Percentiles rank a stretch among this genome's conserved stretches.
Evolutionary conservation across 2,113 vertebrate species (phyloP).

Genomic region (Upupa epops): DNA sequence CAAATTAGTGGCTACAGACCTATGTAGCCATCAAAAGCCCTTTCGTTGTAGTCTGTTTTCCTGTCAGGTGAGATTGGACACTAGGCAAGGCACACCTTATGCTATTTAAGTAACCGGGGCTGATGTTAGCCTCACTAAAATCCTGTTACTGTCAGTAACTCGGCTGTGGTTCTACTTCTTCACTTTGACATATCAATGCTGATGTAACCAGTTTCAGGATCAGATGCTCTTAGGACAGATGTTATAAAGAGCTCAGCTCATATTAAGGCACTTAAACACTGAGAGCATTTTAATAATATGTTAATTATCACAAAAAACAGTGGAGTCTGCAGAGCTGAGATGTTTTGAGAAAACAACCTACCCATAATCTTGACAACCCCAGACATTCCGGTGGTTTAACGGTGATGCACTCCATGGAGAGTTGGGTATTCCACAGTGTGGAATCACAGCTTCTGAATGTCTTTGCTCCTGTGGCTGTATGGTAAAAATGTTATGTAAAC

Average conservation of each 20-base stretch:
- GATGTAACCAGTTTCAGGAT: not conserved
- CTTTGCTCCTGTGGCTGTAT: not conserved
- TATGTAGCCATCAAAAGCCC: not conserved
- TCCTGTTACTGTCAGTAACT: not conserved
- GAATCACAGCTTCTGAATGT: not conserved
- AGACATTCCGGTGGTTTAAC: not conserved
- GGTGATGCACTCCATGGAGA: not conserved
- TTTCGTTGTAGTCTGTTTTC: not conserved
- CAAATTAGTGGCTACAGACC: not conserved
- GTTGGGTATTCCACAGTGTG: fast-evolving
- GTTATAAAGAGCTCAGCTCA: not conserved
- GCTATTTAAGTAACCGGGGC: not conserved
- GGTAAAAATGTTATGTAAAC: fast-evolving
- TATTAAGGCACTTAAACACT: not conserved
- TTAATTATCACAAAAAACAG: not conserved
- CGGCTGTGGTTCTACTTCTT: not conserved
- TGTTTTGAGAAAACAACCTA: not conserved
- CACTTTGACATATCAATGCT: not conserved
- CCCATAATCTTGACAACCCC: not conserved
- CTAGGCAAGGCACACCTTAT: not conserved
- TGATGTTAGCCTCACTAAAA: not conserved
- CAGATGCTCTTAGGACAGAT: not conserved
- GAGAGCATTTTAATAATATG: not conserved
- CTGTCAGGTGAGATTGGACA: not conserved
- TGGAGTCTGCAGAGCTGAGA: not conserved